Base-by-base conservation (phyloP, 2,888 invertebrate species). In the Athrips mouffetella region DNA sequence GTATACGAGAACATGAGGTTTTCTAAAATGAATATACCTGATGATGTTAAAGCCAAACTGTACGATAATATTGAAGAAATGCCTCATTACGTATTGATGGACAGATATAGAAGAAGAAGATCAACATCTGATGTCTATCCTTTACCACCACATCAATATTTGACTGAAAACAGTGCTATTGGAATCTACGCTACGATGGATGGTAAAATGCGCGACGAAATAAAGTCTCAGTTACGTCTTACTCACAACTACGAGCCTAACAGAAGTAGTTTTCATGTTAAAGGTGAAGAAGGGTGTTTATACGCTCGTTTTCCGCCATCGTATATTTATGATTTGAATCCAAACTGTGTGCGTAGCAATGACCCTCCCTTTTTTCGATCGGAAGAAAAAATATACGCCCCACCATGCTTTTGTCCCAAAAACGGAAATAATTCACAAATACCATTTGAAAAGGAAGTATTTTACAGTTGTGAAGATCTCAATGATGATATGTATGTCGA, bases 381-480 rank as follows among this genome's bases (percentile, higher is more conserved):
- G 27, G 77, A 63, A 65, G 58, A 64, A 46, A 67, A 61, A 53
- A 63, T 60, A 25, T 56, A 63, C 15, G 65, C 64, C 2, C 62
- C 69, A 58, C 77, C 76, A 11, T 83, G 83, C 58, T 76, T 69
- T 59, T 82, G 83, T 55, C 61, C 68, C 13, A 67, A 66, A 59
- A 63, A 63, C 56, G 55, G 58, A 10, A 50, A 57, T 37, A 50
- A 54, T 45, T 45, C 40, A 49, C 27, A 42, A 31, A 35, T 39
- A 10, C 45, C 45, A 7, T 44, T 10, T 8, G 51, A 42, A 49
- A 62, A 45, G 33, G 51, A 51, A 2, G 45, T 67, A 29, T 73
- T 63, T 54, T 71, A 65, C 29, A 78, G 76, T 49, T 75, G 76
- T 55, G 73, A 75, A 54, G 56, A 65, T 29, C 45, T 65, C 20